Evolutionary conservation across 2,113 vertebrate genomes (phyloP).

Genomic region (Glaucidium brasilianum): DNA sequence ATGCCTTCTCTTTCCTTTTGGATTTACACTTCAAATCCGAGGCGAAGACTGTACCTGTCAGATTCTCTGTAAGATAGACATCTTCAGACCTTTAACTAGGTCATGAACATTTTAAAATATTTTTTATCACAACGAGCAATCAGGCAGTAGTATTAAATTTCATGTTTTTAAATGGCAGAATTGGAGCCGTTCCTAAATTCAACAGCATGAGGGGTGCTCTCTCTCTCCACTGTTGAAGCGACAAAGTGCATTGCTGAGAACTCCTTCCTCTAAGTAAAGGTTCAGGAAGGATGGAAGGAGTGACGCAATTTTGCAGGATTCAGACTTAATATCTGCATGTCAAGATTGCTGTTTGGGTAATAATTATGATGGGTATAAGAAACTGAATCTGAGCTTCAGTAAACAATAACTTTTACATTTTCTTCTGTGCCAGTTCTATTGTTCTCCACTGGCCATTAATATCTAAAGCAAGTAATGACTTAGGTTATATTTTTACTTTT

Average conservation of each 20-base stretch:
- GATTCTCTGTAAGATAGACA: not conserved
- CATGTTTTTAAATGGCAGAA: not conserved
- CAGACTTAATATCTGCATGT: not conserved
- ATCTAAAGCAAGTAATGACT: not conserved
- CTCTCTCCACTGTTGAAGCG: not conserved
- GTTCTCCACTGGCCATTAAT: rapidly evolving
- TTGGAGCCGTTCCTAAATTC: not conserved
- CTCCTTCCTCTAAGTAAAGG: not conserved
- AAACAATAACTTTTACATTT: not conserved
- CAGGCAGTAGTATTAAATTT: not conserved
- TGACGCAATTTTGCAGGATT: not conserved
- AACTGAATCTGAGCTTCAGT: not conserved
- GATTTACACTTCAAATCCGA: not conserved
- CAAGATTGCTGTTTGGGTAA: not conserved
- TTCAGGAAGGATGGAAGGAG: not conserved
- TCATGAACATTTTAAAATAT: not conserved
- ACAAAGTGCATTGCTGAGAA: not conserved
- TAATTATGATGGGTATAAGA: not conserved
- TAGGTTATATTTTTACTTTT: not conserved
- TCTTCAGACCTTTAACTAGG: not conserved
- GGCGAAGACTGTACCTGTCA: not conserved
- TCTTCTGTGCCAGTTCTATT: not conserved
- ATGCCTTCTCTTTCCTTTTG: not conserved
- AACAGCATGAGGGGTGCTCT: not conserved
- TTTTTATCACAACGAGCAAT: not conserved